Conservation (phyloP, 2,113 vertebrate genomes). For the Pelecanus crispus region DNA sequence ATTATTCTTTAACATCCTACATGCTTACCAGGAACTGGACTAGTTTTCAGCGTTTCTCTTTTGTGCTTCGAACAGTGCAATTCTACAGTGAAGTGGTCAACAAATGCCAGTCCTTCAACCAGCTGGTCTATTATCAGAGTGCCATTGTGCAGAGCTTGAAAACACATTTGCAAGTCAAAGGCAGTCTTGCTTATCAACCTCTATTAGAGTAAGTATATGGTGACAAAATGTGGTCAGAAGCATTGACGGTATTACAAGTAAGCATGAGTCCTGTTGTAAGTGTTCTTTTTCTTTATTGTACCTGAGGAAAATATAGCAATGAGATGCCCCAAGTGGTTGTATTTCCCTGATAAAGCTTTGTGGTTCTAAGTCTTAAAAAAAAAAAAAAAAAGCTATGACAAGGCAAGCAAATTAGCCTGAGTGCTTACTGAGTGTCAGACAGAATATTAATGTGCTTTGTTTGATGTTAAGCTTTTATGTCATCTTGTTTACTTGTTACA, state of each 20-base stretch:
- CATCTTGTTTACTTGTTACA: not conserved
- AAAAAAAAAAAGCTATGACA: not conserved
- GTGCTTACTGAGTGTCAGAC: not conserved
- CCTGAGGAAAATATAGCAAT: not conserved
- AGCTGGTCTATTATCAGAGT: slow-evolving; percentile 93
- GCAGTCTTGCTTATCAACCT: slow-evolving; percentile 88
- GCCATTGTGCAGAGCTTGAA: slow-evolving; percentile 88
- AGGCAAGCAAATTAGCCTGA: not conserved
- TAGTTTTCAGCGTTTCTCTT: not conserved
- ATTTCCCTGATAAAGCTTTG: not conserved
- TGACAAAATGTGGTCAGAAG: not conserved
- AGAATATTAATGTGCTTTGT: not conserved
- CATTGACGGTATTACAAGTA: not conserved
- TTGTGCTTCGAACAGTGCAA: slow-evolving; percentile 69
- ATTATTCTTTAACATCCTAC: not conserved
- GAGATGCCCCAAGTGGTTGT: not conserved
- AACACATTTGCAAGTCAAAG: slow-evolving; percentile 80
- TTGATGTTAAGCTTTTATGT: not conserved
- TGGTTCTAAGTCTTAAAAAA: not conserved
- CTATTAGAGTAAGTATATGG: slow-evolving; percentile 87
- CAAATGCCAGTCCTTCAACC: slow-evolving; percentile 93
- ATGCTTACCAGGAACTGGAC: not conserved
- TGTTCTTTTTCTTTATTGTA: not conserved
- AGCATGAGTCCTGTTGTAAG: not conserved
- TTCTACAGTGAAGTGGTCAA: slow-evolving; percentile 87